A percentile compares a stretch with the other conserved stretches of the same genome.
phyloP scores from a whole-genome alignment of 2,113 vertebrate genomes.

The Monopterus albus region DNA sequence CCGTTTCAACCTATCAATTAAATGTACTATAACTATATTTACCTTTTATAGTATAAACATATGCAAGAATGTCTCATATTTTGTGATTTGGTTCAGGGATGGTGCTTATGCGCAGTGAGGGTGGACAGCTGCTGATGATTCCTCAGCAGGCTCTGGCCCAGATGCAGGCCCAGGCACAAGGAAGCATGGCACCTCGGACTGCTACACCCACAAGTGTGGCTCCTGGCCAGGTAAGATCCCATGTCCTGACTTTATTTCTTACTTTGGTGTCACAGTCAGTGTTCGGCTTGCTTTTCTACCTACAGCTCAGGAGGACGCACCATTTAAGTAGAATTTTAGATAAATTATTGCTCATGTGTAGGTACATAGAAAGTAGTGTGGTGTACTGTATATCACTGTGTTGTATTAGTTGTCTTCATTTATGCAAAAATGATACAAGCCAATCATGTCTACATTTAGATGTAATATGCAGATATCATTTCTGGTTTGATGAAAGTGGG shows the following conservation, averaged over 20 bases:
- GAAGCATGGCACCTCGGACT: slow-evolving; percentile 87
- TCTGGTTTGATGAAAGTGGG: background rate
- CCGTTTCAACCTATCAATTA: background rate
- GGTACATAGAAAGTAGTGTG: background rate
- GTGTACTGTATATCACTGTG: too few species aligned
- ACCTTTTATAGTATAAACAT: background rate
- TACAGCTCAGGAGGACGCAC: background rate
- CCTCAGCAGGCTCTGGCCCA: slow-evolving; percentile 95
- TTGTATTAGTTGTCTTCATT: too few species aligned
- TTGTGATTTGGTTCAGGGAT: slow-evolving; percentile 84
- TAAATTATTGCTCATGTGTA: background rate
- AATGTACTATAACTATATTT: background rate
- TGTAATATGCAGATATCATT: background rate
- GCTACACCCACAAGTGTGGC: slow-evolving; percentile 88
- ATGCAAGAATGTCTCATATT: background rate
- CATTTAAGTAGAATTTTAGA: slow-evolving; percentile 16
- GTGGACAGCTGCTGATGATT: slow-evolving; percentile 95
- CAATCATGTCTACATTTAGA: too few species aligned
- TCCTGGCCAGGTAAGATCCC: slow-evolving; percentile 85
- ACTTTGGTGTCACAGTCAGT: background rate
- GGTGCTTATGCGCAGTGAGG: slow-evolving; percentile 95
- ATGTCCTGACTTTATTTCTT: background rate
- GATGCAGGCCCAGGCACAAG: slow-evolving; percentile 93
- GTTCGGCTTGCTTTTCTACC: background rate
- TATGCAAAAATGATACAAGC: too few species aligned